Evolutionary conservation across 2,888 invertebrate species (phyloP), one percentile per base, ranked within the genome.

Genomic region (Archips xylosteana): DNA sequence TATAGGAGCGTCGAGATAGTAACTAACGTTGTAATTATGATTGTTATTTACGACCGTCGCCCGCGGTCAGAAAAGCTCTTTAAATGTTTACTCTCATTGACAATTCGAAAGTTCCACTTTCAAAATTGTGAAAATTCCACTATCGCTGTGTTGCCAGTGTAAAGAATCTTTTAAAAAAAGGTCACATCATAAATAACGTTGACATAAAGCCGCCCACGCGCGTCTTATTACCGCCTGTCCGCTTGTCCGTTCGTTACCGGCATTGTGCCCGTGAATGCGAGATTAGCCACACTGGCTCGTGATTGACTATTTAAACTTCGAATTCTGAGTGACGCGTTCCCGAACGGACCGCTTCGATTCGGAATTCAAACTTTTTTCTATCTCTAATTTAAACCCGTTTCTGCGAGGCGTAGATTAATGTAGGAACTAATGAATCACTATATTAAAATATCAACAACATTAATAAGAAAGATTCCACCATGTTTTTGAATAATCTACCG

Each of bases 231-330:
- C 87, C 91, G 89, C 89, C 91, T 89, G 92, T 92, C 89, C 87
- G 92, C 91, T 87, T 87, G 92, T 92, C 86, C 91, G 93, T 93
- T 94, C 94, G 94, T 94, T 94, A 94, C 92, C 88, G 87, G 92
- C 83, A 94, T 94, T 94, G 94, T 94, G 87, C 83, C 82, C 82
- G 83, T 91, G 92, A 91, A 92, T 91, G 91, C 88, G 85, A 90
- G 93, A 92, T 94, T 92, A 92, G 92, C 93, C 89, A 91, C 92
- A 90, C 89, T 87, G 86, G 83, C 88, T 89, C 92, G 89, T 94
- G 92, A 94, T 94, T 92, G 93, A 93, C 93, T 94, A 93, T 94
- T 92, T 92, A 92, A 85, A 92, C 87, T 88, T 89, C 85, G 81
- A 89, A 87, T 85, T 87, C 87, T 89, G 87, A 90, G 87, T 87